phyloP scores from a whole-genome alignment of 92 coral and sea anemone genomes.

The Pocillopora grandis region DNA sequence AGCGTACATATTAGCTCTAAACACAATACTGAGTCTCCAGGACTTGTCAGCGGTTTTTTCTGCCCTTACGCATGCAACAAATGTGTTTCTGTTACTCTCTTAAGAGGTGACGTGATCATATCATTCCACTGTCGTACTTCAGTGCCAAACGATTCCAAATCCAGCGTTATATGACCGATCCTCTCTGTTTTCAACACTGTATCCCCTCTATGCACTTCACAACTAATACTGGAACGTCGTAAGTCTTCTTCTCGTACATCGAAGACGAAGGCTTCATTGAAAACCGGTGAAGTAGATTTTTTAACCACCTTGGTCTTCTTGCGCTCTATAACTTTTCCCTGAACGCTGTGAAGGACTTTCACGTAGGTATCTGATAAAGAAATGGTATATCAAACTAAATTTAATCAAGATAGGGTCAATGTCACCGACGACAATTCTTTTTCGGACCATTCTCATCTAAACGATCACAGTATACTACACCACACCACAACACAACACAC shows the following conservation, averaged over 20 bases:
- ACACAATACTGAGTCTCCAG: not conserved
- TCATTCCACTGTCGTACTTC: slow-evolving; percentile 97
- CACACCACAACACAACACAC: no score
- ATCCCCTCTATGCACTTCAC: slow-evolving; percentile 82
- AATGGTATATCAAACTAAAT: not conserved
- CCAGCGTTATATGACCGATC: slow-evolving; percentile 77
- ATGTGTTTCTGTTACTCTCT: slow-evolving; percentile 86
- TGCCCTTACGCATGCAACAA: slow-evolving; percentile 51
- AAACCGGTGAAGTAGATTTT: slow-evolving; percentile 72
- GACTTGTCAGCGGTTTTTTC: not conserved
- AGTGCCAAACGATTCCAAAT: slow-evolving; percentile 75
- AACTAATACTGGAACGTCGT: slow-evolving; percentile 65
- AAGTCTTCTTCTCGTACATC: slow-evolving; percentile 79
- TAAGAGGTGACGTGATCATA: slow-evolving; percentile 87
- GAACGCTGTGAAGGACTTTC: slow-evolving; percentile 66
- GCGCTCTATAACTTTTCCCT: slow-evolving; percentile 63
- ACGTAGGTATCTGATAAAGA: slow-evolving; percentile 64
- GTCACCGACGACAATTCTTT: no score
- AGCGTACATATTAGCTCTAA: not conserved
- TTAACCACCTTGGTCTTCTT: slow-evolving; percentile 80
- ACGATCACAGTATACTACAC: no score
- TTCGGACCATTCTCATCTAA: no score
- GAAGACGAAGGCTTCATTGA: slow-evolving; percentile 88
- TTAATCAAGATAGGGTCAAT: no score
- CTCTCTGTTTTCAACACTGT: slow-evolving; percentile 72